Evolutionary conservation across 2,113 vertebrate genomes (phyloP).

Genomic region (Typhlomys cinereus): DNA sequence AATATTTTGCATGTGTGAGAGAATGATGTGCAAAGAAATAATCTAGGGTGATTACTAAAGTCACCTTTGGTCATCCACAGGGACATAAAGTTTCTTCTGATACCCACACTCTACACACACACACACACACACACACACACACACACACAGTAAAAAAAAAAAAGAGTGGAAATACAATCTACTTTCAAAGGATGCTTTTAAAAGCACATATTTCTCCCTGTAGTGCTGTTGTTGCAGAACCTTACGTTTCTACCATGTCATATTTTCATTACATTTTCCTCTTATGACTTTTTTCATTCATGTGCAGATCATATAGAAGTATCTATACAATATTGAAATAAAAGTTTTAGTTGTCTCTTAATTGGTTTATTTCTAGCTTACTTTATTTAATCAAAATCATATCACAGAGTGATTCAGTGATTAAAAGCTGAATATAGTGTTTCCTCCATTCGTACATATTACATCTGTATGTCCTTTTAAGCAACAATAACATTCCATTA

Average conservation of each 20-base stretch:
- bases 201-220: not conserved
- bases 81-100: no score
- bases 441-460: not conserved
- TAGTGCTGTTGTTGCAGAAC: not conserved
- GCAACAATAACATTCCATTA: slow-evolving; percentile 13
- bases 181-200: not conserved
- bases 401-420: not conserved
- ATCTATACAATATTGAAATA: not conserved
- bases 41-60: no score
- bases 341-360: not conserved
- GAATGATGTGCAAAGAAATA: no score
- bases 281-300: not conserved
- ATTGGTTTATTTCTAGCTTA: not conserved
- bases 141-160: no score
- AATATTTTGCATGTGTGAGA: no score
- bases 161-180: no score
- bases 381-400: not conserved
- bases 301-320: not conserved
- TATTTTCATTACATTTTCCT: not conserved
- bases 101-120: no score
- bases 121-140: no score
- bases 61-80: no score
- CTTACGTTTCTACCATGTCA: not conserved
- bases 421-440: slow-evolving; percentile 14
- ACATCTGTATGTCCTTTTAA: not conserved